Conservation (phyloP, 1,140 invertebrate genomes). For the Drosophila paulistorum region DNA sequence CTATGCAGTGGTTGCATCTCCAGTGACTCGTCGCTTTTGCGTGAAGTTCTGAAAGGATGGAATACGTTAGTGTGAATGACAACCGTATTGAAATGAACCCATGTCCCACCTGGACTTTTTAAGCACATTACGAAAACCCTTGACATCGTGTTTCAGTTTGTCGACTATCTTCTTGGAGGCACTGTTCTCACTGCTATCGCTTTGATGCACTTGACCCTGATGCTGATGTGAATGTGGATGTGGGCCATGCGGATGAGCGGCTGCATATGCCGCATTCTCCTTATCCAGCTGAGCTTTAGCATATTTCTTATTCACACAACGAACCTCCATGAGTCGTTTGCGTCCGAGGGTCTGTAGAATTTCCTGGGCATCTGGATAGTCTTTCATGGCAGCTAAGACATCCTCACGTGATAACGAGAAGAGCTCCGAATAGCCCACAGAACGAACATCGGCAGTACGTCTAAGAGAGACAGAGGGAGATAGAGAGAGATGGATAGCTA, state of each 20-base stretch:
- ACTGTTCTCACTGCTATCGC: slow-evolving; percentile 87
- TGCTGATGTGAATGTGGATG: slow-evolving; percentile 68
- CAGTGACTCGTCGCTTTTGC: slow-evolving; percentile 86
- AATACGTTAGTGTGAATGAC: no score
- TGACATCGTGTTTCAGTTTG: slow-evolving; percentile 92
- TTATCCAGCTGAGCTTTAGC: slow-evolving; percentile 73
- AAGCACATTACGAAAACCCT: slow-evolving; percentile 88
- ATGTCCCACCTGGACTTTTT: slow-evolving; percentile 84
- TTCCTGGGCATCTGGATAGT: slow-evolving; percentile 98
- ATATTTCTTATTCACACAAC: slow-evolving; percentile 83
- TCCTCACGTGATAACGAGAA: slow-evolving; percentile 98
- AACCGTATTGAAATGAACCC: background rate
- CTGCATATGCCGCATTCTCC: slow-evolving; percentile 63
- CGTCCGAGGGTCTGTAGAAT: slow-evolving; percentile 93
- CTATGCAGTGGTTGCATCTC: slow-evolving; percentile 87
- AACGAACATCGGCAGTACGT: slow-evolving; percentile 96
- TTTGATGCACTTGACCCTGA: slow-evolving; percentile 83
- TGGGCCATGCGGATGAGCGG: slow-evolving; percentile 60
- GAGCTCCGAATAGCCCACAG: slow-evolving; percentile 97
- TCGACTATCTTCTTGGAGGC: slow-evolving; percentile 90
- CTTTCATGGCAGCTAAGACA: slow-evolving; percentile 96
- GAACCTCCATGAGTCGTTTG: slow-evolving; percentile 93
- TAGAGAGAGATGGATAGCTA: no score
- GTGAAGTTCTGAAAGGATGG: slow-evolving; percentile 69
- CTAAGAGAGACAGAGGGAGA: slow-evolving; percentile 83